phyloP scores from a whole-genome alignment of 1,140 invertebrate species.

The Drosophila tristis region DNA sequence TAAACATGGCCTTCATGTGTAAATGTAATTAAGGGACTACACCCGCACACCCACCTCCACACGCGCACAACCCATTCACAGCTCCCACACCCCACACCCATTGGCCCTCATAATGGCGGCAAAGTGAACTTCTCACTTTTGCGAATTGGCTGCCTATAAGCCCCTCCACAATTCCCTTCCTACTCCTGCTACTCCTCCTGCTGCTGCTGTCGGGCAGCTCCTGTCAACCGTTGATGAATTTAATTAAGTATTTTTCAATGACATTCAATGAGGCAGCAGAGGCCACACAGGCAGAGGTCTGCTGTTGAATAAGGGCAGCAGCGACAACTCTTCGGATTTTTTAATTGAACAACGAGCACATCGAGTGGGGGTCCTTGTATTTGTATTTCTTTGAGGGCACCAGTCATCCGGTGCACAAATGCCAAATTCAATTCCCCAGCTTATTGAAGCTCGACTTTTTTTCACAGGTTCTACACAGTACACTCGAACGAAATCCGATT shows the following conservation, averaged over 20 bases:
- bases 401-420: too few species aligned
- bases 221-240: slow-evolving; percentile 81
- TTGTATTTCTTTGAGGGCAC: slow-evolving; percentile 13
- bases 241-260: slow-evolving; percentile 82
- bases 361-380: not conserved
- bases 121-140: slow-evolving; percentile 76
- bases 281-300: slow-evolving; percentile 7
- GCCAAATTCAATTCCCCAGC: too few species aligned
- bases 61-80: slow-evolving; percentile 5
- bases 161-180: slow-evolving; percentile 9
- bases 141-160: slow-evolving; percentile 67
- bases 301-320: slow-evolving; percentile 14
- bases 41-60: slow-evolving; percentile 12
- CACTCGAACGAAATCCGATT: too few species aligned
- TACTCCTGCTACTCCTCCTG: not conserved
- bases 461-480: too few species aligned
- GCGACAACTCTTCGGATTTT: slow-evolving; percentile 40
- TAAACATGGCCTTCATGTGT: slow-evolving; percentile 61
- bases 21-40: slow-evolving; percentile 71
- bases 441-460: too few species aligned
- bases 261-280: slow-evolving; percentile 54
- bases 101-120: slow-evolving; percentile 65
- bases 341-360: slow-evolving; percentile 69
- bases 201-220: slow-evolving; percentile 34
- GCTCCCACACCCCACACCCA: slow-evolving; percentile 16